Base-by-base conservation (phyloP, 2,888 invertebrate genomes). In the Parnassius mnemosyne region DNA sequence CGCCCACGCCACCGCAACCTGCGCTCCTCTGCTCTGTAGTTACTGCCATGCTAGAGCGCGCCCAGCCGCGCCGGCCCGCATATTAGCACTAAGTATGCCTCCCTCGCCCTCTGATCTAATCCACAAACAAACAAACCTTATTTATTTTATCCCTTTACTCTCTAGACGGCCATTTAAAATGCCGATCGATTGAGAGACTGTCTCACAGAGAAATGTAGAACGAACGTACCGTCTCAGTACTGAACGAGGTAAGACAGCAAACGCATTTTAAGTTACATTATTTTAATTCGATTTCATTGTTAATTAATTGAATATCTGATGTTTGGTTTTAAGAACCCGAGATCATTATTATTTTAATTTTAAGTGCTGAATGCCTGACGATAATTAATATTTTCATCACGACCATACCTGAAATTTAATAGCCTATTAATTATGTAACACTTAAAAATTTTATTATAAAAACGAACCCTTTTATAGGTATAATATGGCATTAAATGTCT, bases 91-190 rank as follows among this genome's bases (percentile, higher is more conserved):
- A 87, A 86, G 86, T 87, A 87, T 82, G 80, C 58, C 55, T 42
- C 61, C 57, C 83, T 20, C 82, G 78, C 74, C 79, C 75, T 79
- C 81, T 84, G 81, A 81, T 85, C 81, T 86, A 85, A 85, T 86
- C 89, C 88, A 84, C 85, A 85, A 83, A 88, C 85, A 85, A 83
- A 88, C 88, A 90, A 89, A 91, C 89, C 91, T 91, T 91, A 90
- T 92, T 92, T 92, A 90, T 92, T 91, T 92, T 92, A 84, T 92
- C 92, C 92, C 92, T 92, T 92, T 92, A 92, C 92, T 93, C 93
- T 93, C 92, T 93, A 94, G 93, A 94, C 93, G 93, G 93, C 93
- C 93, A 93, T 92, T 92, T 93, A 93, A 92, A 81, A 92, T 92
- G 92, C 92, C 92, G 91, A 90, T 92, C 90, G 89, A 91, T 81